Conservation (phyloP, 30 jellyfish, hydroid and myxozoan species). For the Cassiopea xamachana region DNA sequence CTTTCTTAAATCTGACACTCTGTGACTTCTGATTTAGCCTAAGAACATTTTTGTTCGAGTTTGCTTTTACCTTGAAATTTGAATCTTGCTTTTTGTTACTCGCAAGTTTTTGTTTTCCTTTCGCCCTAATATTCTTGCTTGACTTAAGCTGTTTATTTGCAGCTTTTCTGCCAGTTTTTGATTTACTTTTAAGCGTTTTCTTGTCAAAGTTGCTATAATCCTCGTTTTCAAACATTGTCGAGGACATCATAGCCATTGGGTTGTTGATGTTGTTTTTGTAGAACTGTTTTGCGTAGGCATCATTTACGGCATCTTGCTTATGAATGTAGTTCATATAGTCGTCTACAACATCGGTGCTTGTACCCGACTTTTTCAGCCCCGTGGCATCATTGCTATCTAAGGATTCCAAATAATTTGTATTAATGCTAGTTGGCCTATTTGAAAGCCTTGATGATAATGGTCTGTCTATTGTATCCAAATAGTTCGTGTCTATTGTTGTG, state of each 20-base stretch:
- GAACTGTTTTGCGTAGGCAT: slow-evolving; percentile 44
- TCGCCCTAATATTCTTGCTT: background rate
- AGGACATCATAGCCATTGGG: background rate
- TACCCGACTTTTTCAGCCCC: slow-evolving; percentile 17
- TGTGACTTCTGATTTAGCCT: background rate
- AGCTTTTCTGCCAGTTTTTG: background rate
- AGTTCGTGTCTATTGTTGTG: background rate
- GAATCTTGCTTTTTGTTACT: background rate
- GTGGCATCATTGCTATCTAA: slow-evolving; percentile 17
- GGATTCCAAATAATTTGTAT: slow-evolving; percentile 47
- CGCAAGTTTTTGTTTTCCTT: background rate
- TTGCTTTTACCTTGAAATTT: background rate
- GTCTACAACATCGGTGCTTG: slow-evolving; percentile 22
- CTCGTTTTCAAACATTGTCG: slow-evolving; percentile 3
- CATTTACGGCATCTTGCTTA: slow-evolving; percentile 59
- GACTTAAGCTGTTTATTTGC: background rate
- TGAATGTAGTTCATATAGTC: slow-evolving; percentile 49
- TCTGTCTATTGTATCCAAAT: background rate
- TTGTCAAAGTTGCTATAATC: slow-evolving; percentile 38
- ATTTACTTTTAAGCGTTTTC: slow-evolving; percentile 27
- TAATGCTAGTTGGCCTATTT: slow-evolving; percentile 25
- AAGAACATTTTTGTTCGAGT: background rate
- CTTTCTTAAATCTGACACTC: background rate
- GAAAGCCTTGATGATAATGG: background rate
- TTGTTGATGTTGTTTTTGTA: slow-evolving; percentile 27